Evolutionary conservation across 2,888 invertebrate genomes (phyloP).

Genomic region (Cyaniris semiargus): DNA sequence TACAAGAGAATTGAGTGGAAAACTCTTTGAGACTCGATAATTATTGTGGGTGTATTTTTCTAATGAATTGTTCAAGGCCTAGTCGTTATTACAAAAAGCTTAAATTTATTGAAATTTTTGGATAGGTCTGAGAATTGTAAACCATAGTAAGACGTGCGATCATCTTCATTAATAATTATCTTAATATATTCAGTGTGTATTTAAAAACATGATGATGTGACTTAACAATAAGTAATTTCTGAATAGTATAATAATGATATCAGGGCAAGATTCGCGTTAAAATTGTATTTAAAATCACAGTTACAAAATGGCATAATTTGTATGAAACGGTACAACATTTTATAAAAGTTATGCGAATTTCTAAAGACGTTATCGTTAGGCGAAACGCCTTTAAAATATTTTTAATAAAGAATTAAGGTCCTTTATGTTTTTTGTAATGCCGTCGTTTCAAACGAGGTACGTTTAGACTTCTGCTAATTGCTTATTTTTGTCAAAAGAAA

Average conservation of each 20-base stretch:
- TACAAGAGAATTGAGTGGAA: neutral
- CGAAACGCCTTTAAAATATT: neutral
- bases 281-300: neutral
- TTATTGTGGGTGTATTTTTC: neutral
- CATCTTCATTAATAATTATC: too few species aligned
- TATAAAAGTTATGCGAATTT: neutral
- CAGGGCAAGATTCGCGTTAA: too few species aligned
- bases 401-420: constrained; percentile 2
- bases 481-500: neutral
- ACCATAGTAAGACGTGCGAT: neutral
- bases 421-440: constrained; percentile 6
- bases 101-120: neutral
- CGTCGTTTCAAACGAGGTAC: neutral
- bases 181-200: too few species aligned
- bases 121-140: neutral
- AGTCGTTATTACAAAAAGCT: neutral
- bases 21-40: constrained; percentile 5
- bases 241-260: too few species aligned
- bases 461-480: neutral
- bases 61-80: neutral
- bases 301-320: neutral
- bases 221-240: neutral
- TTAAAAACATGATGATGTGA: too few species aligned
- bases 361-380: neutral
- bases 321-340: neutral